These are phyloP conservation scores for Drosophila ficusphila DNA, from an alignment of 1,140 invertebrate genomes.

Conservation along the genomic window DNA sequence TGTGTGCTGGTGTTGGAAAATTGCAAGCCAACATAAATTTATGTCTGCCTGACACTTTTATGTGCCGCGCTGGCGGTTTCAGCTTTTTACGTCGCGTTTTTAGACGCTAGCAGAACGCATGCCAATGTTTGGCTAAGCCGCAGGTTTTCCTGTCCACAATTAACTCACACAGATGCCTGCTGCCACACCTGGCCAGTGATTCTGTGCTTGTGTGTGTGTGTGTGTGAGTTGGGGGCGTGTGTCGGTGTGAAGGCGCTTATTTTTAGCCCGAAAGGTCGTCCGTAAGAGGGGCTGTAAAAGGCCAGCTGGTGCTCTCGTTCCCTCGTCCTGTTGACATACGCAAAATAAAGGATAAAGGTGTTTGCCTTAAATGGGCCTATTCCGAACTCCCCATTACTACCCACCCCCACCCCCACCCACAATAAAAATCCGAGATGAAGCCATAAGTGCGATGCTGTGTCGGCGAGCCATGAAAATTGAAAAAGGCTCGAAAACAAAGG, in stretches of 20 bases:
- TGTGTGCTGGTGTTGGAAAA: constrained; percentile 33
- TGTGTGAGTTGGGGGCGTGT: neutral
- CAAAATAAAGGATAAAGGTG: constrained; percentile 35
- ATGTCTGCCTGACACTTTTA: constrained; percentile 71
- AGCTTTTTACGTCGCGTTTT: constrained; percentile 55
- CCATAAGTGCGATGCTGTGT: constrained; percentile 47
- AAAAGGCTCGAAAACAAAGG: constrained; percentile 36
- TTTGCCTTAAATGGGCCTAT: constrained; percentile 22
- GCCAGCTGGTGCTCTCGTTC: constrained; percentile 50
- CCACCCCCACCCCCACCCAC: too few relatives aligned
- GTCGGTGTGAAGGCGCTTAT: constrained; percentile 37
- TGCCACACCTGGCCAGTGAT: constrained; percentile 29
- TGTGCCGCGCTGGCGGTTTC: constrained; percentile 64
- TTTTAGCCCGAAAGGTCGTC: constrained; percentile 67
- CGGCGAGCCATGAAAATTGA: constrained; percentile 35
- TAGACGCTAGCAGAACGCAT: constrained; percentile 46
- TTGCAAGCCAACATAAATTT: constrained; percentile 72
- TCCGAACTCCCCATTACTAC: neutral
- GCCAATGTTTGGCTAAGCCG: constrained; percentile 57
- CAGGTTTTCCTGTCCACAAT: constrained; percentile 54
- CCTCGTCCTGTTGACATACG: neutral
- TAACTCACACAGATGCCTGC: constrained; percentile 53
- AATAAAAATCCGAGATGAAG: constrained; percentile 39
- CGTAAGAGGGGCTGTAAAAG: constrained; percentile 47
- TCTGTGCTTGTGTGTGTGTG: constrained; percentile 1